phyloP scores from a whole-genome alignment of 2,888 invertebrate genomes.

The Liopterus haemorrhoidalis region DNA sequence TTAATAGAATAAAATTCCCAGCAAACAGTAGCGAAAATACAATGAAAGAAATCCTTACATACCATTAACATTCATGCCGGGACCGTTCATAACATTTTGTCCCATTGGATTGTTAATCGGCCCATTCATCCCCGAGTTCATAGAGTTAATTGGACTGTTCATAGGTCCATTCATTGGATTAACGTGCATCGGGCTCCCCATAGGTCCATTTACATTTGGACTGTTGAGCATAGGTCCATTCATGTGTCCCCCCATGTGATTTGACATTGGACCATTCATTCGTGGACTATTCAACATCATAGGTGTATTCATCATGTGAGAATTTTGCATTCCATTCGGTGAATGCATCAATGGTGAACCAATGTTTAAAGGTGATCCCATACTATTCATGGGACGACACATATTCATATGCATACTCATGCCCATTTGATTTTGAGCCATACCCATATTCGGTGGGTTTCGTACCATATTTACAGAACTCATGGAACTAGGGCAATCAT shows the following conservation, averaged over 20 bases:
- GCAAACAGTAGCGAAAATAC: slow-evolving; percentile 26
- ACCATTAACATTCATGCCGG: slow-evolving; percentile 27
- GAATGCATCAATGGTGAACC: slow-evolving; percentile 47
- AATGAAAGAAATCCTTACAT: slow-evolving; percentile 32
- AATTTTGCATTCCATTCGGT: slow-evolving; percentile 42
- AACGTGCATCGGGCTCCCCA: slow-evolving; percentile 57
- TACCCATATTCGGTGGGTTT: slow-evolving; percentile 41
- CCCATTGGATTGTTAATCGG: slow-evolving; percentile 35
- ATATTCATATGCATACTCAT: slow-evolving; percentile 50
- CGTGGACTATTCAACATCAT: slow-evolving; percentile 48
- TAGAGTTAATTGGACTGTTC: slow-evolving; percentile 45
- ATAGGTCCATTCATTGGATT: slow-evolving; percentile 65
- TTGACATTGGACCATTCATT: slow-evolving; percentile 43
- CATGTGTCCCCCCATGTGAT: slow-evolving; percentile 41
- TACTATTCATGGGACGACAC: slow-evolving; percentile 59
- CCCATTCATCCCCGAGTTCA: slow-evolving; percentile 34
- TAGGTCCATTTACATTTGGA: slow-evolving; percentile 62
- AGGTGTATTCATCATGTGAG: slow-evolving; percentile 41
- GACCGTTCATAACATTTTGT: slow-evolving; percentile 21
- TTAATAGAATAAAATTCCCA: no score
- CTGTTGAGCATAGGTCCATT: slow-evolving; percentile 54
- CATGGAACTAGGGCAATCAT: slow-evolving; percentile 67
- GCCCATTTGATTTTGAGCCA: slow-evolving; percentile 51
- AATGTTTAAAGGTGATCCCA: slow-evolving; percentile 22
- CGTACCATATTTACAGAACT: slow-evolving; percentile 42